These are phyloP conservation scores for Entosphenus tridentatus DNA, from an alignment of 2,113 vertebrate species.

Conservation along the genomic window DNA sequence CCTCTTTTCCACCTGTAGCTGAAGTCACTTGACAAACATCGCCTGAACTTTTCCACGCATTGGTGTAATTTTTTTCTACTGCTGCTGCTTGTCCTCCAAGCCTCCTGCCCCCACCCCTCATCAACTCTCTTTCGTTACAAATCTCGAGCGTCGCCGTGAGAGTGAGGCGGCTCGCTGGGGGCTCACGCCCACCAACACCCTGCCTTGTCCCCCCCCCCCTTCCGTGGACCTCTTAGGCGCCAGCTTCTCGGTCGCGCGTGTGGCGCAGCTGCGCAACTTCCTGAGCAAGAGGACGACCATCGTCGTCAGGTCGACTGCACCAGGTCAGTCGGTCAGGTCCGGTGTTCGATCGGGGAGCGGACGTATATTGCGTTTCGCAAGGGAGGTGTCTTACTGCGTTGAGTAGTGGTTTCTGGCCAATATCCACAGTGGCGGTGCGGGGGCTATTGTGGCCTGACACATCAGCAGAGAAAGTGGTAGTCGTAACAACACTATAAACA, in stretches of 20 bases:
- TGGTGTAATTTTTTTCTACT: background rate
- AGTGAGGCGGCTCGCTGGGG: background rate
- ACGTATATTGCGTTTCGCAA: too few species aligned
- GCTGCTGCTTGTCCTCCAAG: background rate
- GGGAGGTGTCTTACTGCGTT: too few species aligned
- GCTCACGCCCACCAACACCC: background rate
- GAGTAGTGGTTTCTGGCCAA: background rate
- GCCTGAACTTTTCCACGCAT: too few species aligned
- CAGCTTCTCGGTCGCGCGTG: slow-evolving; percentile 23
- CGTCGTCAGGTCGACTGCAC: slow-evolving; percentile 64
- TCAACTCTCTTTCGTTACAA: too few species aligned
- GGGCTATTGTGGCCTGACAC: too few species aligned
- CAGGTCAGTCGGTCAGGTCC: slow-evolving; percentile 32
- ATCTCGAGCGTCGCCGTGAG: too few species aligned
- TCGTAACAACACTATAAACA: too few species aligned
- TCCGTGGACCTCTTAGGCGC: background rate
- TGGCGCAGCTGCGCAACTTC: slow-evolving; percentile 67
- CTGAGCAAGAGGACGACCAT: slow-evolving; percentile 74
- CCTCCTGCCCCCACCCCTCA: too few species aligned
- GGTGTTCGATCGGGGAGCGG: too few species aligned
- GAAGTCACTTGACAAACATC: too few species aligned
- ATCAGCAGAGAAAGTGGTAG: too few species aligned
- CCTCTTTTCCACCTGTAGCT: too few species aligned
- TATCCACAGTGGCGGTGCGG: accelerated
- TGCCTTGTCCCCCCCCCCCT: background rate